Evolutionary conservation across 2,888 invertebrate species (phyloP).

Genomic region (Drosophila fulvimacula): DNA sequence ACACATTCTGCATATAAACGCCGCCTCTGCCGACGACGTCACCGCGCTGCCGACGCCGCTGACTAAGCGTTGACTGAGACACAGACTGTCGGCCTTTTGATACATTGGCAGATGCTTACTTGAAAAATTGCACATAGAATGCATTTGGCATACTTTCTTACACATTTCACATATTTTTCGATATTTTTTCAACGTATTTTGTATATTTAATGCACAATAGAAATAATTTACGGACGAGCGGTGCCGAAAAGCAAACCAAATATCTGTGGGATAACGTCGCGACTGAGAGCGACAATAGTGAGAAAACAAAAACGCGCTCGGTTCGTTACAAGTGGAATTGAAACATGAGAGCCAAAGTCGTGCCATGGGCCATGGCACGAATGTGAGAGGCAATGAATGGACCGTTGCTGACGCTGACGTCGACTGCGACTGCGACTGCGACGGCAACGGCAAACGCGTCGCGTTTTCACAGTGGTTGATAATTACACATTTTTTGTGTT

Average conservation of each 20-base stretch:
- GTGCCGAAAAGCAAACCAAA: conserved; percentile 59
- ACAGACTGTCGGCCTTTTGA: conserved; percentile 46
- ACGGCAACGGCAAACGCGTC: conserved; percentile 22
- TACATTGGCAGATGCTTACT: conserved; percentile 33
- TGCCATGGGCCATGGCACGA: conserved; percentile 17
- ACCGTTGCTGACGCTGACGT: conserved; percentile 35
- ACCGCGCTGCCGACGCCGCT: conserved; percentile 47
- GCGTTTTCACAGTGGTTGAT: conserved; percentile 66
- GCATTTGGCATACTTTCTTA: conserved; percentile 22
- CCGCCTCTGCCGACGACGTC: conserved; percentile 37
- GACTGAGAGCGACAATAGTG: conserved; percentile 51
- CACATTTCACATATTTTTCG: conserved; percentile 51
- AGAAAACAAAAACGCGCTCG: conserved; percentile 53
- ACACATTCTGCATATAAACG: conserved; percentile 42
- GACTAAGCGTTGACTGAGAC: conserved; percentile 53
- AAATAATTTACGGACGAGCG: conserved; percentile 55
- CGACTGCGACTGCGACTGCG: conserved; percentile 19
- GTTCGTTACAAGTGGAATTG: conserved; percentile 69
- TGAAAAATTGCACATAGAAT: conserved; percentile 27
- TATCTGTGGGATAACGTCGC: conserved; percentile 61
- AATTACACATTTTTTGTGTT: conserved; percentile 50
- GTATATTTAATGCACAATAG: conserved; percentile 22
- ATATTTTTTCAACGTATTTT: conserved; percentile 37
- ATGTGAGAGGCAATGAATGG: conserved; percentile 58
- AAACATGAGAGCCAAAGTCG: conserved; percentile 56